Percentiles rank a stretch among this genome's conserved stretches.
Conservation (phyloP, 2,113 vertebrate species). For the Hyperoodon ampullatus region DNA sequence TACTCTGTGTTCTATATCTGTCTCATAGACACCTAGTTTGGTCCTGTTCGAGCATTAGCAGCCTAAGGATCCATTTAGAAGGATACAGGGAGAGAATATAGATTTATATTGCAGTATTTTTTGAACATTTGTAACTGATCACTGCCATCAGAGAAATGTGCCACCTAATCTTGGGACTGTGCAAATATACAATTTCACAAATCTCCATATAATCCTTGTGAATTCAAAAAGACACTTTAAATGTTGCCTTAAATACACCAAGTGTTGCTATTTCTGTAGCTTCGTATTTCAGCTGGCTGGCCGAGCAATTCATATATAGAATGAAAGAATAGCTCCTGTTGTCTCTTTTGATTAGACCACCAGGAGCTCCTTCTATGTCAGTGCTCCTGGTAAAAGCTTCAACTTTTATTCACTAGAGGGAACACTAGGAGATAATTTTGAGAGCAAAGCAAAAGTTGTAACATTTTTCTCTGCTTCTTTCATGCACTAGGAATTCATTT, state of each 20-base stretch:
- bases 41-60: background rate
- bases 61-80: background rate
- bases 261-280: background rate
- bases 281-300: background rate
- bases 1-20: background rate
- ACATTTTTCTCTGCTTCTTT: slow-evolving; percentile 65
- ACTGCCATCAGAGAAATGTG: background rate
- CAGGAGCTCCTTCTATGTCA: slow-evolving; percentile 45
- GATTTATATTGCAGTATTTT: background rate
- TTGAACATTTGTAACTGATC: background rate
- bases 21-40: background rate
- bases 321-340: slow-evolving; percentile 20
- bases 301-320: background rate
- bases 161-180: background rate
- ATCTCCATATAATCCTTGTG: background rate
- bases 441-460: slow-evolving; percentile 69
- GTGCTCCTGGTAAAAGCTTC: slow-evolving; percentile 61
- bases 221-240: background rate
- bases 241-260: background rate
- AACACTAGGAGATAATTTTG: slow-evolving; percentile 76
- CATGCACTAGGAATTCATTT: slow-evolving; percentile 71
- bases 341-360: background rate
- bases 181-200: rapidly evolving
- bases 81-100: rapidly evolving
- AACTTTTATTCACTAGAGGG: slow-evolving; percentile 64